Percentiles rank a stretch among this genome's conserved stretches.
phyloP scores from a whole-genome alignment of 2,888 invertebrate genomes.

The Mongoloraphidia duomilia region DNA sequence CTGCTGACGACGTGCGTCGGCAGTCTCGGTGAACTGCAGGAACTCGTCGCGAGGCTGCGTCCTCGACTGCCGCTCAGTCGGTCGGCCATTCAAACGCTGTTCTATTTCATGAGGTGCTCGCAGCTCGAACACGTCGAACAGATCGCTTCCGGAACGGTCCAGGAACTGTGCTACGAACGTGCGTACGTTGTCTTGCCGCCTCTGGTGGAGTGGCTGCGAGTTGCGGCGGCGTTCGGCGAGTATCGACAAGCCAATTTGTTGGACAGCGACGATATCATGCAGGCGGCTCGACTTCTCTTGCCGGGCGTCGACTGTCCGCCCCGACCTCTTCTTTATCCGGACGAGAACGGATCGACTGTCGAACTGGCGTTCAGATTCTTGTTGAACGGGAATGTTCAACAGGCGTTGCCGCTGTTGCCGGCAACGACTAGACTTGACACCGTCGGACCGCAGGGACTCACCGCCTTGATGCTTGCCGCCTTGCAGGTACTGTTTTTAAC shows the following conservation, averaged over 20 bases:
- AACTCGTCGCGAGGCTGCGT: conserved; percentile 48
- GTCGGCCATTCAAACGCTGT: conserved; percentile 66
- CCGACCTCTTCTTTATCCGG: conserved; percentile 36
- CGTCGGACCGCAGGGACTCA: conserved; percentile 62
- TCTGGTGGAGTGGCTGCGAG: conserved; percentile 80
- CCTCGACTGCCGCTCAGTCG: conserved; percentile 36
- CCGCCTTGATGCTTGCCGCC: conserved; percentile 72
- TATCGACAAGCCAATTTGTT: conserved; percentile 62
- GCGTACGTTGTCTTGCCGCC: conserved; percentile 82
- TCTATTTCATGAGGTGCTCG: conserved; percentile 86
- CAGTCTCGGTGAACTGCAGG: conserved; percentile 62
- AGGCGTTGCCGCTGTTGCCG: conserved; percentile 62
- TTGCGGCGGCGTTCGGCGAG: conserved; percentile 67
- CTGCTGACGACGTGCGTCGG: conserved; percentile 82
- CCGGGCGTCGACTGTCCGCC: conserved; percentile 86
- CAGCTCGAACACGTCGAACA: conserved; percentile 41
- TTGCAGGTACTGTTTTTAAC: conserved; percentile 29
- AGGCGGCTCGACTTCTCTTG: conserved; percentile 69
- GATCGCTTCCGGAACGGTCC: conserved; percentile 26
- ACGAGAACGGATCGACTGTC: conserved; percentile 32
- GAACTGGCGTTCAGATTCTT: conserved; percentile 71
- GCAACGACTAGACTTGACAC: conserved; percentile 57
- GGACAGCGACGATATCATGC: conserved; percentile 77
- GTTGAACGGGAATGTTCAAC: conserved; percentile 61
- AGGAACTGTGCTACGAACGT: conserved; percentile 71